Evolutionary conservation across 2,888 invertebrate genomes (phyloP).

Genomic region (Zeuzera pyrina): DNA sequence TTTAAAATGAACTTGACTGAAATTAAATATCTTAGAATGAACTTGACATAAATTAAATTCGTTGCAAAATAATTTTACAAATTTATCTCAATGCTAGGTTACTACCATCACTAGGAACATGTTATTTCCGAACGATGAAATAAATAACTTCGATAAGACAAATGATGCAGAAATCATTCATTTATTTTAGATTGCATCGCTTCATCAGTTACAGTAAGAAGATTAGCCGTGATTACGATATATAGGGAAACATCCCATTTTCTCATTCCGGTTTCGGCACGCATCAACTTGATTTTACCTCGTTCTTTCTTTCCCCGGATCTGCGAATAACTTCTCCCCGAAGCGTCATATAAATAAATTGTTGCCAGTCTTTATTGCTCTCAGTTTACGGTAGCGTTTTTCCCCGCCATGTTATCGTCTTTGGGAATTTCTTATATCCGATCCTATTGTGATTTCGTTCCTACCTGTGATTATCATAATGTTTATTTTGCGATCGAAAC

Average conservation of each 20-base stretch:
- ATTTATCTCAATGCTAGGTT: too few species aligned
- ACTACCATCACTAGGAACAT: too few species aligned
- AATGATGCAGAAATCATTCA: too few species aligned
- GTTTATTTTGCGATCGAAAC: slow-evolving; percentile 28
- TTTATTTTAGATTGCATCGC: slow-evolving; percentile 18
- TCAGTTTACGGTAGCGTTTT: slow-evolving; percentile 59
- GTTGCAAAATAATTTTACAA: too few species aligned
- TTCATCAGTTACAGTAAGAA: slow-evolving; percentile 28
- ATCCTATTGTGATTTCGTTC: slow-evolving; percentile 54
- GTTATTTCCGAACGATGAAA: too few species aligned
- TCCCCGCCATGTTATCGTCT: slow-evolving; percentile 55
- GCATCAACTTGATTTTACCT: slow-evolving; percentile 66
- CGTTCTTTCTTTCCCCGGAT: slow-evolving; percentile 45
- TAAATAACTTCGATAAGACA: too few species aligned
- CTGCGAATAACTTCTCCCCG: slow-evolving; percentile 63
- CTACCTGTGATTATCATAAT: slow-evolving; percentile 56
- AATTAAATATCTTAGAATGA: too few species aligned
- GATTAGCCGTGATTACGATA: slow-evolving; percentile 39
- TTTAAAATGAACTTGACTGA: too few species aligned
- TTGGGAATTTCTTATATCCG: slow-evolving; percentile 50
- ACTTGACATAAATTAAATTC: too few species aligned
- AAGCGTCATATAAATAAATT: slow-evolving; percentile 73
- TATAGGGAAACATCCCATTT: slow-evolving; percentile 42
- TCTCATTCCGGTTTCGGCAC: slow-evolving; percentile 45
- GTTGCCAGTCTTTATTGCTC: slow-evolving; percentile 67